phyloP scores from a whole-genome alignment of 2,888 invertebrate species.

The Eurytoma adleriae region DNA sequence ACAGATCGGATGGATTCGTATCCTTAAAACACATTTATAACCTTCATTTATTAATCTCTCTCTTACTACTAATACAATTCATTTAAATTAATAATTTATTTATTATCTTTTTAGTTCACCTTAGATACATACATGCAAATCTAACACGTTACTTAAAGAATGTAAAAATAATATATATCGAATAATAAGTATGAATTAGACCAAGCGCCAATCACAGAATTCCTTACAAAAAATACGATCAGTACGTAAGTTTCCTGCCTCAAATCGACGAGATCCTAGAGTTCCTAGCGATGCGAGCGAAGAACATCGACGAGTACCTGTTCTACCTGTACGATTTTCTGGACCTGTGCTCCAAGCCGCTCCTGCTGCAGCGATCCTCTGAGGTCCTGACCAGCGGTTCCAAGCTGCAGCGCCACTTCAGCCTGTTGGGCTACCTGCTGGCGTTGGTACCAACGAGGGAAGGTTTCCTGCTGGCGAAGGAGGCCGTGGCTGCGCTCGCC shows the following conservation, averaged over 20 bases:
- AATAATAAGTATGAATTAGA: too few species aligned
- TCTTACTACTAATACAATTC: too few species aligned
- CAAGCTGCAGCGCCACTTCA: constrained; percentile 71
- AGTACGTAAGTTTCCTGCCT: constrained; percentile 72
- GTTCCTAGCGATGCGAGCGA: constrained; percentile 65
- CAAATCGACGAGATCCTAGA: constrained; percentile 70
- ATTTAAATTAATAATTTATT: too few species aligned
- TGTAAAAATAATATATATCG: too few species aligned
- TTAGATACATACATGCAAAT: too few species aligned
- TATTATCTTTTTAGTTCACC: too few species aligned
- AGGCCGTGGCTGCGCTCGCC: constrained; percentile 20
- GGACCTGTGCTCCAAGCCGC: constrained; percentile 67
- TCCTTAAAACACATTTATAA: constrained; percentile 62
- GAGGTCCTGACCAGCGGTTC: constrained; percentile 63
- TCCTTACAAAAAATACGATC: constrained; percentile 6
- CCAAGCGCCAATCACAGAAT: background rate
- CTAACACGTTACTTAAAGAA: too few species aligned
- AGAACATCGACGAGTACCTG: constrained; percentile 62
- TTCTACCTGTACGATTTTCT: constrained; percentile 67
- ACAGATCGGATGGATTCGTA: constrained; percentile 65
- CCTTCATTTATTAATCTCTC: too few species aligned
- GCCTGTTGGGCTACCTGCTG: constrained; percentile 69
- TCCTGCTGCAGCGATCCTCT: constrained; percentile 67
- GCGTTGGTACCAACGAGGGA: constrained; percentile 62
- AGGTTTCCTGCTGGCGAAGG: constrained; percentile 17